These are phyloP conservation scores for Heterohyrax brucei DNA, from an alignment of 2,797 vertebrate species.

Conservation along the genomic window DNA sequence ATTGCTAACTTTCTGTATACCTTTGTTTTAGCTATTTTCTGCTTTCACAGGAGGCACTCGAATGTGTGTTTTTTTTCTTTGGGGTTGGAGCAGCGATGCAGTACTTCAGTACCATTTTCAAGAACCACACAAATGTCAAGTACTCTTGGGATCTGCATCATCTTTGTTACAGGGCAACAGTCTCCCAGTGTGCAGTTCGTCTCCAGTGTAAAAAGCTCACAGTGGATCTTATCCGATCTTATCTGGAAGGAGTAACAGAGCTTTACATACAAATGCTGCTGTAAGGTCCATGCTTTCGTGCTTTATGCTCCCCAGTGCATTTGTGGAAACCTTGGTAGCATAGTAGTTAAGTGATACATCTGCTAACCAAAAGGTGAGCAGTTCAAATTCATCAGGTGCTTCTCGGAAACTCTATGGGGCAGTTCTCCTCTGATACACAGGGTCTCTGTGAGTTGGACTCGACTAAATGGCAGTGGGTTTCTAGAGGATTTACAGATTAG, in stretches of 20 bases:
- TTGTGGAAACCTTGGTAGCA: background rate
- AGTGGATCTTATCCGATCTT: slow-evolving; percentile 60
- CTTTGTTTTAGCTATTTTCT: background rate
- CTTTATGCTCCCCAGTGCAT: background rate
- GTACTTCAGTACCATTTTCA: slow-evolving; percentile 22
- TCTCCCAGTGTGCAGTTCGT: slow-evolving; percentile 46
- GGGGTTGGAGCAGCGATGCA: background rate
- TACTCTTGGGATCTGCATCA: slow-evolving; percentile 81
- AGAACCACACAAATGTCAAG: slow-evolving; percentile 70
- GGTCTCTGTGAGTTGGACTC: too few species aligned
- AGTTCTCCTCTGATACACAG: too few species aligned
- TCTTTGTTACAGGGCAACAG: slow-evolving; percentile 8
- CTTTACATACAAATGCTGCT: slow-evolving; percentile 22
- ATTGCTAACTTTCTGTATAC: background rate
- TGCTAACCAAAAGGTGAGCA: too few species aligned
- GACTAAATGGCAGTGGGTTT: too few species aligned
- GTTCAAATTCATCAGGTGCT: too few species aligned
- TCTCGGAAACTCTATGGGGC: too few species aligned
- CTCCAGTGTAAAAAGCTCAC: slow-evolving; percentile 15
- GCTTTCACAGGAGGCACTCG: background rate
- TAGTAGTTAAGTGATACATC: too few species aligned
- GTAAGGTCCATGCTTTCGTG: background rate
- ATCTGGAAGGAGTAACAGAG: slow-evolving; percentile 40
- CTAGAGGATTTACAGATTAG: background rate
- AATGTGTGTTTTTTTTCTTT: slow-evolving; percentile 1